phyloP scores from a whole-genome alignment of 2,113 vertebrate species.

The Xiphias gladius region DNA sequence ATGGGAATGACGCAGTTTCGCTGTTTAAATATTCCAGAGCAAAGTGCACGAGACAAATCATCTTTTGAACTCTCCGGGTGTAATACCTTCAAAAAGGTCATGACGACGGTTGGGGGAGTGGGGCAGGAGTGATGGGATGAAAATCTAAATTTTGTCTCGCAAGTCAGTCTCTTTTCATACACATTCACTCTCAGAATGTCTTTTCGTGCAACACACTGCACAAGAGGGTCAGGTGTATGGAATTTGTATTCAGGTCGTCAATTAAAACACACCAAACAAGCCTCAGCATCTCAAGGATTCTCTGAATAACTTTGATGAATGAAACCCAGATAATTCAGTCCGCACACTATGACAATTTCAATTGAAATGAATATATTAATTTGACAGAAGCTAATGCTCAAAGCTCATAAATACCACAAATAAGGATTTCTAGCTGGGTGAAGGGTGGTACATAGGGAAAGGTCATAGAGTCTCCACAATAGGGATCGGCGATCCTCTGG shows the following conservation, averaged over 20 bases:
- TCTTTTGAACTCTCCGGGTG: conserved; percentile 48
- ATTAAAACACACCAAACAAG: no score
- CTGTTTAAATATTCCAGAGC: conserved; percentile 42
- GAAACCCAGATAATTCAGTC: neutral
- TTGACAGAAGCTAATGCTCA: neutral
- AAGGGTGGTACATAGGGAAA: neutral
- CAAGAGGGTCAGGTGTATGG: neutral
- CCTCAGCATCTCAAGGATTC: neutral
- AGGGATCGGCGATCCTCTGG: neutral
- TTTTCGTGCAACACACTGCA: neutral
- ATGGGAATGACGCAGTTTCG: conserved; percentile 14
- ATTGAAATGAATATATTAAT: neutral
- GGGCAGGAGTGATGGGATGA: neutral
- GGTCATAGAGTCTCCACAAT: neutral
- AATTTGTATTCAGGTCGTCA: neutral
- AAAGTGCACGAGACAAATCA: conserved; percentile 23
- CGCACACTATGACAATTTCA: neutral
- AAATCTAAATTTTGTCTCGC: conserved; percentile 11
- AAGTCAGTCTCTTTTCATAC: neutral
- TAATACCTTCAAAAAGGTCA: conserved; percentile 46
- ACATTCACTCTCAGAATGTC: neutral
- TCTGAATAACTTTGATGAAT: neutral
- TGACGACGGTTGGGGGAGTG: neutral
- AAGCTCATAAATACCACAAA: no score
- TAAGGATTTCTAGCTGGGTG: no score